Base-by-base conservation (phyloP, 2,888 invertebrate species). In the Furcula furcula region DNA sequence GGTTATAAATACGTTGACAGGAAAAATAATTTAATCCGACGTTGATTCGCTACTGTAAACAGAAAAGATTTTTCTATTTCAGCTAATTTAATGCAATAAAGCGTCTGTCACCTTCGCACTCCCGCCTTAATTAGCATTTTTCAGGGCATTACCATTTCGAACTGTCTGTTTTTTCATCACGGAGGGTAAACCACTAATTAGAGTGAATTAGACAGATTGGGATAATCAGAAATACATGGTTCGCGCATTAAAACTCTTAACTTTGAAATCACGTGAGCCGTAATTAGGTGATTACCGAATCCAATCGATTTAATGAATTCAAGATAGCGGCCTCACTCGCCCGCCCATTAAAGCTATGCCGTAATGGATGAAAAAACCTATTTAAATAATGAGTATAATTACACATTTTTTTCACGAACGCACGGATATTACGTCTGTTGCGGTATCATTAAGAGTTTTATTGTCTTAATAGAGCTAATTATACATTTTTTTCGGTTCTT, bases 381-480 rank as follows among this genome's bases (percentile, higher is more conserved):
- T 86, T 85, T 85, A 80, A 85, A 86, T 87, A 87, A 87, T 87
- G 86, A 85, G 82, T 81, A 85, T 87, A 87, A 86, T 87, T 87
- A 87, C 79, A 84, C 78, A 78, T 83, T 85, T 82, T 82, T 86
- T 85, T 86, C 83, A 85, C 81, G 73, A 84, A 80, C 78, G 69
- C 78, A 85, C 83, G 80, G 80, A 82, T 78, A 82, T 83, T 81
- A 84, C 82, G 75, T 65, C 75, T 83, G 84, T 81, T 82, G 85
- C 83, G 80, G 86, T 83, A 84, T 88, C 87, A 87, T 88, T 86
- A 88, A 85, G 83, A 84, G 70, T 85, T 88, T 88, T 88, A 88
- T 87, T 87, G 87, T 88, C 84, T 88, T 87, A 86, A 88, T 87
- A 85, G 82, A 83, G 68, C 84, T 88, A 86, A 88, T 88, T 88